Evolutionary conservation across 2,888 invertebrate species (phyloP).

Genomic region (Rhodophaea formosa): DNA sequence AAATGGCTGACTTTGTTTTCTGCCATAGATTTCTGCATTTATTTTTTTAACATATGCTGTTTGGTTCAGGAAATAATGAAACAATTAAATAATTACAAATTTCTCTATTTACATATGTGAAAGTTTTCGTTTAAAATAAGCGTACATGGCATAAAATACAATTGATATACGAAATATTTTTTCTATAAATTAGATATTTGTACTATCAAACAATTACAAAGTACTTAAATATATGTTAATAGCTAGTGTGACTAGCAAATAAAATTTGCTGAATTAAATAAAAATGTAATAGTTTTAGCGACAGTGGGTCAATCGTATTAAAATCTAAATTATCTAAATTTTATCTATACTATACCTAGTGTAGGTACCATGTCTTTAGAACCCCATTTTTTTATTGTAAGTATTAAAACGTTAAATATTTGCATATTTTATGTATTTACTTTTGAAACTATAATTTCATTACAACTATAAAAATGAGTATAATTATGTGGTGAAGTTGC

Average conservation of each 20-base stretch:
- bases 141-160: constrained; percentile 81
- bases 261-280: constrained; percentile 70
- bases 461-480: constrained; percentile 64
- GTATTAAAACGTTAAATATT: constrained; percentile 45
- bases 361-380: constrained; percentile 59
- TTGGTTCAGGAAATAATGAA: constrained; percentile 38
- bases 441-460: constrained; percentile 52
- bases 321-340: constrained; percentile 53
- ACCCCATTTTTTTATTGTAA: constrained; percentile 51
- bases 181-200: constrained; percentile 80
- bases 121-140: constrained; percentile 80
- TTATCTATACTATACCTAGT: constrained; percentile 57
- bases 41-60: too few species aligned
- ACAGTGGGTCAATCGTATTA: constrained; percentile 70
- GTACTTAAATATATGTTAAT: constrained; percentile 74
- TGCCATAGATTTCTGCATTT: neutral
- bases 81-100: constrained; percentile 65
- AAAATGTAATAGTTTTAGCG: constrained; percentile 61
- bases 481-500: constrained; percentile 53
- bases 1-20: constrained; percentile 5
- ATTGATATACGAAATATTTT: constrained; percentile 77
- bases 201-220: constrained; percentile 79
- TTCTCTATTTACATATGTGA: constrained; percentile 80
- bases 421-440: constrained; percentile 46
- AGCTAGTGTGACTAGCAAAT: constrained; percentile 78